phyloP scores from a whole-genome alignment of 2,113 vertebrate species.

The Anser cygnoides region DNA sequence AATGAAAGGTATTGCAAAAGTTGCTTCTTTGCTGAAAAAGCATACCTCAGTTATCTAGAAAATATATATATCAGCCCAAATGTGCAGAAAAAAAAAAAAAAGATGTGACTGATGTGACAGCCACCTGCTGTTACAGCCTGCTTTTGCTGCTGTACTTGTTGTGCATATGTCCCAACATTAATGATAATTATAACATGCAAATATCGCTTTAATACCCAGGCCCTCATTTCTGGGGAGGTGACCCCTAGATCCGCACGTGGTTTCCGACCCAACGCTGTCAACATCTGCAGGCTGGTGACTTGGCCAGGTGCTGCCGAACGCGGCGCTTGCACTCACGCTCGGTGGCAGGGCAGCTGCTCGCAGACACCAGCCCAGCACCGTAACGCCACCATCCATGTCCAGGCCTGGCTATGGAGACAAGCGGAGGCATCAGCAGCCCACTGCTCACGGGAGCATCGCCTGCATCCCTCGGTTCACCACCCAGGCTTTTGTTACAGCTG shows the following conservation, averaged over 20 bases:
- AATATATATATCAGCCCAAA: background rate
- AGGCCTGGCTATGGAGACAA: background rate
- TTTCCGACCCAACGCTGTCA: background rate
- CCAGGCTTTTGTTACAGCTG: background rate
- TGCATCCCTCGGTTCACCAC: background rate
- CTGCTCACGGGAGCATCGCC: background rate
- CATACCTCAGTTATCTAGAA: background rate
- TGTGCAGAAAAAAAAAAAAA: background rate
- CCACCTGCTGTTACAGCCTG: background rate
- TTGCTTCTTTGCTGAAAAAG: background rate
- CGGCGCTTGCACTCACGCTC: fast-evolving
- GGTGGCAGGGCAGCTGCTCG: background rate
- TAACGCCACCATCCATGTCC: background rate
- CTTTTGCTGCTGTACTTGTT: background rate
- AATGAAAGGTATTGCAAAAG: background rate
- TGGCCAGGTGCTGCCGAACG: background rate
- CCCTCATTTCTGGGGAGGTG: background rate
- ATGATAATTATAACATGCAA: background rate
- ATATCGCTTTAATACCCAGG: background rate
- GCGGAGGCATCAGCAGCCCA: background rate
- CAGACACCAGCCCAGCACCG: background rate
- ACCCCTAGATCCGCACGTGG: background rate
- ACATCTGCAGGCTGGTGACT: background rate
- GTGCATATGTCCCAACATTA: fast-evolving
- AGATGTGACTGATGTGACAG: background rate